phyloP scores from a whole-genome alignment of 2,888 invertebrate genomes.

The Formica aserva region DNA sequence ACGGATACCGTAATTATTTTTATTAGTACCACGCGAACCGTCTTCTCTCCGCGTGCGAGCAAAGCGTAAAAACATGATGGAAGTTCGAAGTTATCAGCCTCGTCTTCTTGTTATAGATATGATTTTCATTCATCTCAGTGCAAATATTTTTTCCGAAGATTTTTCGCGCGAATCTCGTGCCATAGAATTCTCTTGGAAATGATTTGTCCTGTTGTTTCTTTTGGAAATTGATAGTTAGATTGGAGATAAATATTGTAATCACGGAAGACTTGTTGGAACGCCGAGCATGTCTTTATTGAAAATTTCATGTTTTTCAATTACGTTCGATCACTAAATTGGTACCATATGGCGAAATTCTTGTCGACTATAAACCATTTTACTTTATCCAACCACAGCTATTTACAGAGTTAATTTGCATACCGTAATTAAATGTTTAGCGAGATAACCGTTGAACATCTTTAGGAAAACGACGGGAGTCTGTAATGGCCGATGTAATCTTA shows the following conservation, averaged over 20 bases:
- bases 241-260: neutral
- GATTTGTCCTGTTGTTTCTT: neutral
- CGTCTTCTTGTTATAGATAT: neutral
- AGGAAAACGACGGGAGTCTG: conserved; percentile 43
- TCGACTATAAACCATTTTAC: conserved; percentile 31
- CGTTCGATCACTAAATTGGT: conserved; percentile 35
- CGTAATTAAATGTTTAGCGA: conserved; percentile 46
- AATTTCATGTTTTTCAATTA: conserved; percentile 40
- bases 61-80: neutral
- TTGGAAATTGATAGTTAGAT: neutral
- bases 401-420: conserved; percentile 43
- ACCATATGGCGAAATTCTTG: neutral
- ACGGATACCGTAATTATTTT: conserved; percentile 79
- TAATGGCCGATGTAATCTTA: conserved; percentile 39
- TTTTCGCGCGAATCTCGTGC: neutral
- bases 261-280: neutral
- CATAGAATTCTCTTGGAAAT: neutral
- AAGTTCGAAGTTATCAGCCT: neutral
- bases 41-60: conserved; percentile 40
- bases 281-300: conserved; percentile 21
- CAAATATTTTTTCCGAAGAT: neutral
- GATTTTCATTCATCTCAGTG: neutral
- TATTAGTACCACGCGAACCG: conserved; percentile 70
- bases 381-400: conserved; percentile 16
- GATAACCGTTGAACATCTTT: conserved; percentile 42